A percentile compares a stretch with the other conserved stretches of the same genome.
phyloP scores from a whole-genome alignment of 2,797 vertebrate genomes.

The Anguilla pacifica region DNA sequence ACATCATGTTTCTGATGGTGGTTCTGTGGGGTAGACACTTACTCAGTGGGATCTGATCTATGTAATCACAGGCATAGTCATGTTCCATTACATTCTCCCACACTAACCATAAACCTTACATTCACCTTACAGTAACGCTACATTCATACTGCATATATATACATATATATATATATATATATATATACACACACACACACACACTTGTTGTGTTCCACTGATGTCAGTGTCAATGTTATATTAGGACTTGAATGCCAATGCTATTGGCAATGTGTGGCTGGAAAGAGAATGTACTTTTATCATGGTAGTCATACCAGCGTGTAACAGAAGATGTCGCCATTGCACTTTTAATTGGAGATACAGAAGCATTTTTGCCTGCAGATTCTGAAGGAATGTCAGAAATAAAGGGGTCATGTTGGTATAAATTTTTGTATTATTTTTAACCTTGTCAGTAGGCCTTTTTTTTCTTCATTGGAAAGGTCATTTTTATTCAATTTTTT shows the following conservation, averaged over 20 bases:
- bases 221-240: neutral
- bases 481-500: neutral
- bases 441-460: neutral
- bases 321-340: slow-evolving; percentile 72
- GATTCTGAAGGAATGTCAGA: neutral
- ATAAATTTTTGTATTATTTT: neutral
- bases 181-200: too few relatives aligned
- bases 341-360: slow-evolving; percentile 53
- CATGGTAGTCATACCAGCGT: slow-evolving; percentile 34
- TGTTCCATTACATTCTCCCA: neutral
- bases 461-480: neutral
- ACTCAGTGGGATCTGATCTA: neutral
- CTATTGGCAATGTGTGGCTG: neutral
- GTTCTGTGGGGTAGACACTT: neutral
- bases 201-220: neutral
- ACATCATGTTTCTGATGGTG: neutral
- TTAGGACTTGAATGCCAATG: neutral
- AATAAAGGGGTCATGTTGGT: neutral
- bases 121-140: neutral
- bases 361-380: neutral
- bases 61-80: neutral
- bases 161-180: too few relatives aligned
- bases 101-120: too few relatives aligned
- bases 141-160: too few relatives aligned
- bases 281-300: neutral